phyloP scores from a whole-genome alignment of 2,113 vertebrate genomes.

The Oenanthe melanoleuca region DNA sequence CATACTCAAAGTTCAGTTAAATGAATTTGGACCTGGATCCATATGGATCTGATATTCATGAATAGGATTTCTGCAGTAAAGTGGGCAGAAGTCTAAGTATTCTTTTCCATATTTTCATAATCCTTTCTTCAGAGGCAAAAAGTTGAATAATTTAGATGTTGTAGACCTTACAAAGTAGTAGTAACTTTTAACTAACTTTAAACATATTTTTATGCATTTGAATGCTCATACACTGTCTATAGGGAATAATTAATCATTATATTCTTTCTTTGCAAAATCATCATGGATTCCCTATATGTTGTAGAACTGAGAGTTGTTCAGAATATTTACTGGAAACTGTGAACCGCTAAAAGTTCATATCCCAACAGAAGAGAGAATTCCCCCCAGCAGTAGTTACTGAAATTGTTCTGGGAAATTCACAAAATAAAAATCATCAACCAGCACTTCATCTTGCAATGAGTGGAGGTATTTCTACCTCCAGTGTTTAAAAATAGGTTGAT shows the following conservation, averaged over 20 bases:
- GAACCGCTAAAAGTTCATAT: background rate
- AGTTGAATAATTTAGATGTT: background rate
- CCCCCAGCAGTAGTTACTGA: background rate
- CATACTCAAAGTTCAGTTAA: background rate
- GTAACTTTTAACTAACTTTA: background rate
- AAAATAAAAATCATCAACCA: background rate
- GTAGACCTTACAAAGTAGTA: background rate
- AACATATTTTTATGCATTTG: background rate
- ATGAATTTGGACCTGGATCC: background rate
- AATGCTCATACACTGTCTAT: background rate
- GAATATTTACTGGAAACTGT: background rate
- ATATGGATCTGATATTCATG: background rate
- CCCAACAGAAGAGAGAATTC: background rate
- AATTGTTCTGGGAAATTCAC: background rate
- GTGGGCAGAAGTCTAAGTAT: fast-evolving
- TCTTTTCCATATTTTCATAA: background rate
- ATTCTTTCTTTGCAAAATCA: background rate
- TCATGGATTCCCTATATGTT: background rate
- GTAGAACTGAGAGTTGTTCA: background rate
- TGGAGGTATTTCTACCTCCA: background rate
- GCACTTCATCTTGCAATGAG: background rate
- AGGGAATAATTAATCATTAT: background rate
- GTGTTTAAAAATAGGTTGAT: background rate
- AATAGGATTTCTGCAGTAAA: background rate
- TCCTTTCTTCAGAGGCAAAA: background rate